phyloP scores from a whole-genome alignment of 2,797 vertebrate genomes.

The Scolopax rusticola region DNA sequence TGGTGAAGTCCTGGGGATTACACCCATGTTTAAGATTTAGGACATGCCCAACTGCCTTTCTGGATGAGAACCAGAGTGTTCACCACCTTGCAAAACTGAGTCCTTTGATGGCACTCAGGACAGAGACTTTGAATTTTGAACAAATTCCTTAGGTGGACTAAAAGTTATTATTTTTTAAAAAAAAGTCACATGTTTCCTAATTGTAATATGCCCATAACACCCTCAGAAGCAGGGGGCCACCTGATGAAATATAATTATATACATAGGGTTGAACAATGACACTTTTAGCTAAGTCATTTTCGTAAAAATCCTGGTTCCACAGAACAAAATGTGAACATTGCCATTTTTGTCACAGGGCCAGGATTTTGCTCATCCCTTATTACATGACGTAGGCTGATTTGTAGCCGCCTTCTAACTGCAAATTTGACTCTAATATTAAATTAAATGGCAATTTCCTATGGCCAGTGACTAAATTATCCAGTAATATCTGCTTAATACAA shows the following conservation, averaged over 20 bases:
- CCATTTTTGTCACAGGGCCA: neutral
- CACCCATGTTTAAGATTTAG: neutral
- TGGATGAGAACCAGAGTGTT: neutral
- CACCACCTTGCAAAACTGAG: neutral
- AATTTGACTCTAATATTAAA: slow-evolving; percentile 33
- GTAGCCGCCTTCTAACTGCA: neutral
- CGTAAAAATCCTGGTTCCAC: neutral
- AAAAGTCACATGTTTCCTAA: neutral
- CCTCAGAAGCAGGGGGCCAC: neutral
- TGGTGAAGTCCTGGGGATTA: neutral
- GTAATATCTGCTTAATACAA: slow-evolving; percentile 8
- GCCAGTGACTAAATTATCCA: slow-evolving; percentile 10
- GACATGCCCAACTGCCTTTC: neutral
- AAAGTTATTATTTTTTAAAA: neutral
- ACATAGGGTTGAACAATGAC: neutral
- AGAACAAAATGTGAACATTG: neutral
- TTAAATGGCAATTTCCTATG: slow-evolving; percentile 58
- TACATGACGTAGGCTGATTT: neutral
- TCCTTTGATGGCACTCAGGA: neutral
- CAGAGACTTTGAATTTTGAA: neutral
- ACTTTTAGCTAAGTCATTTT: neutral
- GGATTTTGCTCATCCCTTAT: neutral
- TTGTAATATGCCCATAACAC: neutral
- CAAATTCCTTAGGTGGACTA: neutral
- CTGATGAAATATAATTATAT: neutral